Conservation (phyloP, 37 sponge, comb jelly and placozoan genomes). For the Trichoplax adhaerens region DNA sequence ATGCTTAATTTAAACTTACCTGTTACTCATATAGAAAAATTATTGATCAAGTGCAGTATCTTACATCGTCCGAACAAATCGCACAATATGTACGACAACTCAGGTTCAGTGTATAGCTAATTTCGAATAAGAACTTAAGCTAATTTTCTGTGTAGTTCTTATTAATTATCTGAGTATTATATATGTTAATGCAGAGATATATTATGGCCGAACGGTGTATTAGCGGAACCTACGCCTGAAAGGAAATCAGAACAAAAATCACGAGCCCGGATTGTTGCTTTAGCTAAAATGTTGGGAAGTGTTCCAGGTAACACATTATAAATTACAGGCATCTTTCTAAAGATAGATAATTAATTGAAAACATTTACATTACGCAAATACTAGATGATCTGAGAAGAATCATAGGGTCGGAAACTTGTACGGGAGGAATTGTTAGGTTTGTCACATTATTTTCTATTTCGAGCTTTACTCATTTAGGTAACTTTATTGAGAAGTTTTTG, state of each 20-base stretch:
- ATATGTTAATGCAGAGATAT: slow-evolving; percentile 4
- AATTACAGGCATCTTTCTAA: not conserved
- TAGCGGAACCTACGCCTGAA: slow-evolving; percentile 5
- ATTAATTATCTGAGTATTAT: too few species aligned
- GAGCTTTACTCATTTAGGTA: too few species aligned
- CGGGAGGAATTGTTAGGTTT: slow-evolving; percentile 27
- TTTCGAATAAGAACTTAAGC: not conserved
- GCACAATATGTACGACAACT: slow-evolving; percentile 22
- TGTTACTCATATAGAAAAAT: slow-evolving; percentile 1
- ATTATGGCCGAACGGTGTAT: slow-evolving; percentile 36
- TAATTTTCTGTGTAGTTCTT: too few species aligned
- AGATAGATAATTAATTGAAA: too few species aligned
- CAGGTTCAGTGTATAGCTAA: slow-evolving; percentile 1
- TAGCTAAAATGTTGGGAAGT: slow-evolving; percentile 42
- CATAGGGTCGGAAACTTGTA: slow-evolving; percentile 19
- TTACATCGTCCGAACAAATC: slow-evolving; percentile 29
- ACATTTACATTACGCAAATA: not conserved
- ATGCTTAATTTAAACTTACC: too few species aligned
- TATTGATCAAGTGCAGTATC: slow-evolving; percentile 19
- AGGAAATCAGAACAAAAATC: not conserved
- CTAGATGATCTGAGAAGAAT: slow-evolving; percentile 34
- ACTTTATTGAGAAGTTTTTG: too few species aligned
- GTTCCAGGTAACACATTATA: slow-evolving; percentile 23
- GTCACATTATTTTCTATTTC: not conserved
- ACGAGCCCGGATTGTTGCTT: slow-evolving; percentile 17